phyloP scores from a whole-genome alignment of 2,113 vertebrate genomes.

The Antechinus stuartii region DNA sequence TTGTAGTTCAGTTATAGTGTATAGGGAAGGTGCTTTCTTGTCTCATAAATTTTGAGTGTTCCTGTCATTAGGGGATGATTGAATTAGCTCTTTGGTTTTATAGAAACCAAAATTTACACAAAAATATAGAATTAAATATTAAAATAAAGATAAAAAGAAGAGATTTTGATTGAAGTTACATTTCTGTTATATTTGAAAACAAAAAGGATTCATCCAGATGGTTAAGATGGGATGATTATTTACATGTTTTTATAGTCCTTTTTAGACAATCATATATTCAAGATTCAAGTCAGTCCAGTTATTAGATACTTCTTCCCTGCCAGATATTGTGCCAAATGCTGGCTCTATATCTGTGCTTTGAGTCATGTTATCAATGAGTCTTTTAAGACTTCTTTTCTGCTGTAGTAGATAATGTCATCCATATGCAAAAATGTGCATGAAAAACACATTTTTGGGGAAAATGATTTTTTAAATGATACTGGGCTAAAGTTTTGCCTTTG shows the following conservation, averaged over 20 bases:
- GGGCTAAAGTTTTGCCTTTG: slow-evolving; percentile 22
- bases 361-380: background rate
- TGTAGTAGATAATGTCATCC: background rate
- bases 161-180: slow-evolving; percentile 26
- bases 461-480: slow-evolving; percentile 13
- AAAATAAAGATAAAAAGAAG: slow-evolving; percentile 6
- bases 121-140: slow-evolving; percentile 27
- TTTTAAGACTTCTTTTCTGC: background rate
- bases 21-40: background rate
- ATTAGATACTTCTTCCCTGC: background rate
- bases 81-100: slow-evolving; percentile 36
- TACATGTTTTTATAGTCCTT: slow-evolving; percentile 29
- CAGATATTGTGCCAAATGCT: background rate
- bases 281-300: slow-evolving; percentile 16
- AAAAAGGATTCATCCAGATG: slow-evolving; percentile 30
- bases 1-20: background rate
- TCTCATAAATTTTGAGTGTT: slow-evolving; percentile 4
- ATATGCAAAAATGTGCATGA: background rate
- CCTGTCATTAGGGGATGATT: slow-evolving; percentile 34
- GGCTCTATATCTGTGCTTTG: background rate
- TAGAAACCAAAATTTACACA: background rate
- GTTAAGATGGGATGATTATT: slow-evolving; percentile 38
- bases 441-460: slow-evolving; percentile 3
- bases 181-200: slow-evolving; percentile 41
- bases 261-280: slow-evolving; percentile 30